Conservation (phyloP, 2,113 vertebrate species). For the Acanthisitta chloris region DNA sequence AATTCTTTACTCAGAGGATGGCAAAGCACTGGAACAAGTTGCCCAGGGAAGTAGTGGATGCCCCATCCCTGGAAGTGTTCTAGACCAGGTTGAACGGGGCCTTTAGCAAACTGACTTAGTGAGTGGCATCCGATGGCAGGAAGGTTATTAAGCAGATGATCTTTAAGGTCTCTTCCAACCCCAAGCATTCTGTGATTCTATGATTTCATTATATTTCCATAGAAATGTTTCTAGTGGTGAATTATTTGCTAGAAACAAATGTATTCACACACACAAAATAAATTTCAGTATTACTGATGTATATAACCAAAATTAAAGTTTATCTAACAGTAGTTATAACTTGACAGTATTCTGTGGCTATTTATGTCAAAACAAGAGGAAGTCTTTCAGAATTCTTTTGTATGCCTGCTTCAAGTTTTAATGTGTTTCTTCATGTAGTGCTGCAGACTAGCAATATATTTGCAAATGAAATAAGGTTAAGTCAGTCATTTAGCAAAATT, state of each 20-base stretch:
- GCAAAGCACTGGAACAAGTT: background rate
- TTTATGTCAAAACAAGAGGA: background rate
- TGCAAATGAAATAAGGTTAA: background rate
- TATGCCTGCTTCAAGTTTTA: background rate
- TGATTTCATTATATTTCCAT: background rate
- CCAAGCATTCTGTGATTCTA: background rate
- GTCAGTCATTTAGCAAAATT: background rate
- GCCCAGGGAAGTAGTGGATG: rapidly evolving
- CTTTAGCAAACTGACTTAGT: background rate
- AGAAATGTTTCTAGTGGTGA: background rate
- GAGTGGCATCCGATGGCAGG: background rate
- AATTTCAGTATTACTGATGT: background rate
- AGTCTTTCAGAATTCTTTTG: background rate
- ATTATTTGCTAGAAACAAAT: background rate
- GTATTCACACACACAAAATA: background rate
- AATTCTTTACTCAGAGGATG: background rate
- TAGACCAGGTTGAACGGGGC: background rate
- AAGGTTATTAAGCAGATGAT: background rate
- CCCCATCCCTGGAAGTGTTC: background rate
- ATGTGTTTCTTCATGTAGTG: background rate
- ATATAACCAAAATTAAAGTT: background rate
- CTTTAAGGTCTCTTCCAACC: background rate
- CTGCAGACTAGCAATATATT: background rate
- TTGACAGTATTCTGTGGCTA: background rate
- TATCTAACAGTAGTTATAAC: background rate